These are phyloP conservation scores for Dasysyrphus albostriatus DNA, from an alignment of 2,888 invertebrate species.

Conservation along the genomic window DNA sequence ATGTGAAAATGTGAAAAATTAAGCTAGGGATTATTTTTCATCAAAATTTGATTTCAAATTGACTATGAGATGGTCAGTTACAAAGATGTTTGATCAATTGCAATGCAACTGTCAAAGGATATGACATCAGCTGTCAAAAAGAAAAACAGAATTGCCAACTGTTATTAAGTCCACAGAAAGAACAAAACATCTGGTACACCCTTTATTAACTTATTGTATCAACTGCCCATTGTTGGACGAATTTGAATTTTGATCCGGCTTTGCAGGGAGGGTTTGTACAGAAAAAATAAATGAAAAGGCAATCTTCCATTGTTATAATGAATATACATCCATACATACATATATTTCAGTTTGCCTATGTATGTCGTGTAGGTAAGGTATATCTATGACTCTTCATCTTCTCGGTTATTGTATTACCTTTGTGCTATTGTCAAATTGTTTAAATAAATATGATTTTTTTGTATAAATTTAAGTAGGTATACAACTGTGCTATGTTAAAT, in stretches of 20 bases:
- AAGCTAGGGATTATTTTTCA: too few species aligned
- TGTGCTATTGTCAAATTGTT: constrained; percentile 35
- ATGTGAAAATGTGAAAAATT: too few species aligned
- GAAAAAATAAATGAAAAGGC: background rate
- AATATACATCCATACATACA: background rate
- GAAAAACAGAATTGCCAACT: background rate
- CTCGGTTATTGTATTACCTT: background rate
- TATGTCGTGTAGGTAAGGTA: background rate
- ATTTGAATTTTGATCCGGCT: constrained; percentile 28
- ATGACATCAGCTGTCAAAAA: constrained; percentile 6
- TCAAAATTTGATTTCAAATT: too few species aligned
- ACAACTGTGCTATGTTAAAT: background rate
- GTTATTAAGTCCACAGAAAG: background rate
- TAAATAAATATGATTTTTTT: constrained; percentile 21
- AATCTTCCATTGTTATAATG: constrained; percentile 18
- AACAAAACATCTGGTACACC: background rate
- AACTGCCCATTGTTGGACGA: constrained; percentile 15
- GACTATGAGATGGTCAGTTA: too few species aligned
- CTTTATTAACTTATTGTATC: background rate
- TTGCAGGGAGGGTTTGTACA: background rate
- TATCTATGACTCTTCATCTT: constrained; percentile 7
- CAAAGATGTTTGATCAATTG: too few species aligned
- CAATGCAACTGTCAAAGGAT: too few species aligned
- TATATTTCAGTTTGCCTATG: too few species aligned
- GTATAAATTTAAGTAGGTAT: too few species aligned